A percentile compares a stretch with the other conserved stretches of the same genome.
Conservation (phyloP, 1,140 invertebrate species). For the Heliconius melpomene region DNA sequence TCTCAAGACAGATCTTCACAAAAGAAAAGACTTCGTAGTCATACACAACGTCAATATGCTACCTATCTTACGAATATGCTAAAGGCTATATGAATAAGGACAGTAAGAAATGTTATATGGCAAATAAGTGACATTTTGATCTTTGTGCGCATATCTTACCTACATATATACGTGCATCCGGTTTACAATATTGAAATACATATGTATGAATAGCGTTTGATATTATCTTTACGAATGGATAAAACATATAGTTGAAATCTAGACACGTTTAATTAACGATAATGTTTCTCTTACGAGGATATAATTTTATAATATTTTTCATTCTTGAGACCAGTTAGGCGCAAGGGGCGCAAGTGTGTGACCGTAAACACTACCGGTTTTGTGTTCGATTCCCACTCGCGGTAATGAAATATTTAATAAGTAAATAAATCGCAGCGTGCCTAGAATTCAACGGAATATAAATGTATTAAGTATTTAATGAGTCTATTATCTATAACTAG, state of each 20-base stretch:
- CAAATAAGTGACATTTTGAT: not conserved
- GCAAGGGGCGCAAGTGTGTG: too few species aligned
- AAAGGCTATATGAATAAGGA: slow-evolving; percentile 16
- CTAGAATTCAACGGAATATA: too few species aligned
- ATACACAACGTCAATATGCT: slow-evolving; percentile 3
- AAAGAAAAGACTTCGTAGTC: slow-evolving; percentile 11
- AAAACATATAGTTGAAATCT: not conserved
- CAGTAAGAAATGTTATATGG: not conserved
- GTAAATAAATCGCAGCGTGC: too few species aligned
- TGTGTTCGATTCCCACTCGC: too few species aligned
- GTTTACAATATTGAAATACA: slow-evolving; percentile 13
- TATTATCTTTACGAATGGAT: not conserved
- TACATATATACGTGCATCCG: slow-evolving; percentile 15
- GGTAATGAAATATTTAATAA: too few species aligned
- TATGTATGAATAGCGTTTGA: not conserved
- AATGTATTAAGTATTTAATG: too few species aligned
- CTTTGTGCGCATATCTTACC: slow-evolving; percentile 9
- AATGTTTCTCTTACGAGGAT: not conserved
- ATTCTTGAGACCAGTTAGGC: too few species aligned
- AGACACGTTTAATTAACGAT: not conserved
- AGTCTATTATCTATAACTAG: not conserved
- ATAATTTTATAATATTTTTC: too few species aligned
- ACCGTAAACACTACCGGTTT: too few species aligned
- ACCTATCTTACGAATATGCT: slow-evolving; percentile 1
- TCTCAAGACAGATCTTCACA: slow-evolving; percentile 19